Conservation (phyloP, 2,888 invertebrate genomes). For the Dione juno region DNA sequence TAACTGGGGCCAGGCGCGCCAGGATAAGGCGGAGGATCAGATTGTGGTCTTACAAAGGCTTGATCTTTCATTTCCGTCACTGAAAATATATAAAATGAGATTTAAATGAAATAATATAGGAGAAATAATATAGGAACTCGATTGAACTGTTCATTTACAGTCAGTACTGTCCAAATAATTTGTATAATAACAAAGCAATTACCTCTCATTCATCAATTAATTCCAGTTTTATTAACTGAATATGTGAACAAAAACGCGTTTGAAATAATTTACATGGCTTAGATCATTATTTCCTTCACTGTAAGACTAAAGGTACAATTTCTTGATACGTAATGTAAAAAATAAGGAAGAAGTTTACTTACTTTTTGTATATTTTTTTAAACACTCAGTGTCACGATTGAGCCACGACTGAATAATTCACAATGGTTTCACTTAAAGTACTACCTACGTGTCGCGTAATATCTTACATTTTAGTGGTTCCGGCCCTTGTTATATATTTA, state of each 20-base stretch:
- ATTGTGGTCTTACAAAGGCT: constrained; percentile 39
- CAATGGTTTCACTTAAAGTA: constrained; percentile 22
- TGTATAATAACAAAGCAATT: not conserved
- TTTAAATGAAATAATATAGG: not conserved
- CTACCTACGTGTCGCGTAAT: not conserved
- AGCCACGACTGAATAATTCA: constrained; percentile 14
- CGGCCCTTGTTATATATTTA: not conserved
- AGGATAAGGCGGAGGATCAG: constrained; percentile 51
- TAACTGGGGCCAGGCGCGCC: constrained; percentile 22
- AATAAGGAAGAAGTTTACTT: constrained; percentile 32
- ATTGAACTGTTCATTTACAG: not conserved
- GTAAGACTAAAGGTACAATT: not conserved
- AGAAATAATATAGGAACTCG: not conserved
- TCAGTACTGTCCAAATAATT: not conserved
- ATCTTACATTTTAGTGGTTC: constrained; percentile 2
- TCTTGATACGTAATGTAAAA: not conserved
- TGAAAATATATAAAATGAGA: constrained; percentile 24
- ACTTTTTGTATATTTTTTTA: constrained; percentile 37
- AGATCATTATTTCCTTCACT: not conserved
- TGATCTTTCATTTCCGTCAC: constrained; percentile 41
- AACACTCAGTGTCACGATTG: constrained; percentile 14
- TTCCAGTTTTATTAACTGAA: not conserved
- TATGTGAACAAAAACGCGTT: not conserved
- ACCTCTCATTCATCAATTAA: not conserved
- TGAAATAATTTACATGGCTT: not conserved